Conservation (phyloP, 1,140 invertebrate genomes). For the Triops longicaudatus region DNA sequence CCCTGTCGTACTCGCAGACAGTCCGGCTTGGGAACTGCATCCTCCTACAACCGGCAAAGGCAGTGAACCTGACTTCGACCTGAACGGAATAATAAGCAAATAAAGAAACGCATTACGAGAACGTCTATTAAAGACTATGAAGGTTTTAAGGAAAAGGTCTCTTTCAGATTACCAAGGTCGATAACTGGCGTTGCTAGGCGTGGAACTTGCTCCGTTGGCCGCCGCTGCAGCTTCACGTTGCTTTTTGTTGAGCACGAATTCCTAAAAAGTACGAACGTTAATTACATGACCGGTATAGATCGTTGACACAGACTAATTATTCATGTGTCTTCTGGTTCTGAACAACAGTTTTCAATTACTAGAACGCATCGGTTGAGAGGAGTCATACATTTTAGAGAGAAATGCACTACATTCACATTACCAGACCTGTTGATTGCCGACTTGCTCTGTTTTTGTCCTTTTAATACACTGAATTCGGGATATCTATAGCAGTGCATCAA, state of each 20-base stretch:
- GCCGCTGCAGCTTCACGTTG: conserved; percentile 64
- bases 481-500: too few relatives aligned
- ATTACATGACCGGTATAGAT: neutral
- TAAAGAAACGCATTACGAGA: neutral
- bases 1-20: neutral
- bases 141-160: neutral
- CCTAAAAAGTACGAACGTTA: conserved; percentile 47
- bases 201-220: conserved; percentile 32
- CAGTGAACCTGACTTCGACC: conserved; percentile 7
- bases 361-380: too few relatives aligned
- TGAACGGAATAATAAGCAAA: neutral
- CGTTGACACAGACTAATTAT: too few relatives aligned
- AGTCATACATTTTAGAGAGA: too few relatives aligned
- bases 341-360: too few relatives aligned
- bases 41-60: conserved; percentile 17
- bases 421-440: too few relatives aligned
- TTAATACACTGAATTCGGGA: too few relatives aligned
- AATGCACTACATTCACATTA: too few relatives aligned
- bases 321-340: too few relatives aligned
- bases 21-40: conserved; percentile 5
- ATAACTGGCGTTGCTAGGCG: conserved; percentile 18
- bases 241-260: conserved; percentile 83
- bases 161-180: neutral
- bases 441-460: too few relatives aligned
- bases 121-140: neutral